Evolutionary conservation across 53 echinoderm and acorn worm species (phyloP), one percentile per base, ranked within the genome.

Genomic region (Stichopus horrens): DNA sequence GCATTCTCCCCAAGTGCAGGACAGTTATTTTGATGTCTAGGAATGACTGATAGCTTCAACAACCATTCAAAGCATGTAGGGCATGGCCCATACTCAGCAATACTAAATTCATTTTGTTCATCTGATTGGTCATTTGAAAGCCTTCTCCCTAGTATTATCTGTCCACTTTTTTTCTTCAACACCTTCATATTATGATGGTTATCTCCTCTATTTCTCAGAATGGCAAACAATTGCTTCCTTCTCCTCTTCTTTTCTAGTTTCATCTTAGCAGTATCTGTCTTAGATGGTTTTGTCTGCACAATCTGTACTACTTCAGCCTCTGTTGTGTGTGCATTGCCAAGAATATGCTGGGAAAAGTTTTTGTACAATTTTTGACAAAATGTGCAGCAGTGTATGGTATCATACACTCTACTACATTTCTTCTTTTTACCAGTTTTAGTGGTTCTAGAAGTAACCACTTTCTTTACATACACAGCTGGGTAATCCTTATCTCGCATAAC

Each of bases 11-110:
- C 58, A 21, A 16, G 9, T 55, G 76, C 89, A 57, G 89, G 83
- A 55, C 89, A 89, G 5, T 79, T 79, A 7, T 13, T 14, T 74
- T 89, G 89, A 60, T 92, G 92, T 79, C 89, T 57, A 7, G 86
- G 52, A 20, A 89, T 87, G 37, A 86, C 57, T n/a, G 74, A 60
- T 5, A 92, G 54, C 57, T 74, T 86, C 37, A 37, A 53, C 21
- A 90, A 53, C 93, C 93, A 93, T 75, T 93, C 88, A 51, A 85
- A 58, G 53, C 93, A 90, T 21, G 74, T 85, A 22, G 90, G 93
- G 71, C 90, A 93, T 55, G 93, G 90, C 5, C 90, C 89, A 79
- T 93, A 93, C 7, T 89, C 86, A 23, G 79, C 23, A 14, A 55
- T 20, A 4, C 58, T 65, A 54, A 86, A 86, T 4, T 14, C 52